Evolutionary conservation across 2,888 invertebrate species (phyloP), one percentile per base, ranked within the genome.

Genomic region (Rhodophaea formosa): DNA sequence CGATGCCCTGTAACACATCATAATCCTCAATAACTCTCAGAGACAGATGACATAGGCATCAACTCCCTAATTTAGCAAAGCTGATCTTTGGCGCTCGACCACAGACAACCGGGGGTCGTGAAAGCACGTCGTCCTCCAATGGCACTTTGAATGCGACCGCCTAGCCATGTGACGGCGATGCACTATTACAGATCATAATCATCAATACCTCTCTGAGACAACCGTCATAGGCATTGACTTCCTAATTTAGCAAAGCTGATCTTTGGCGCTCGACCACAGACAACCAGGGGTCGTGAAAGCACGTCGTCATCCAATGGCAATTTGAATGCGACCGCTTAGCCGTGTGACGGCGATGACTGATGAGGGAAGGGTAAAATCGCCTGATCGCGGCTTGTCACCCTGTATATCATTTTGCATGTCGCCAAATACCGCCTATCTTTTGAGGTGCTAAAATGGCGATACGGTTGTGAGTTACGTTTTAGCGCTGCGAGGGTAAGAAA

Each of bases 261-360:
- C 78, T 73, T 67, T 84, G 82, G n/a, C 57, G 56, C 59, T 72
- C 72, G 82, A 71, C 78, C 80, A 80, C 75, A 82, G 82, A 77
- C 77, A 82, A 84, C 79, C 84, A 81, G 82, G 89, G 90, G 87
- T 86, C 80, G 83, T 77, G 84, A 89, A 90, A 90, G 86, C 88
- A 86, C 87, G 82, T 71, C 86, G 91, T 91, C 91, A 91, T 90
- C 86, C 84, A 82, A 77, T 79, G 82, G 87, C 86, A 91, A 91
- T 91, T 91, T 91, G 91, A 91, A 90, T 91, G 86, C 77, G 89
- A 85, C 84, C 90, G 88, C 89, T 89, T 88, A 87, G 88, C 85
- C 82, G 82, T 78, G 77, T 84, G 86, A 85, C 85, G 82, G 71
- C 79, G 74, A 88, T 90, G 90, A 90, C 89, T 88, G 91, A 91